Base-by-base conservation (phyloP, 2,888 invertebrate genomes). In the Meloe dianella region DNA sequence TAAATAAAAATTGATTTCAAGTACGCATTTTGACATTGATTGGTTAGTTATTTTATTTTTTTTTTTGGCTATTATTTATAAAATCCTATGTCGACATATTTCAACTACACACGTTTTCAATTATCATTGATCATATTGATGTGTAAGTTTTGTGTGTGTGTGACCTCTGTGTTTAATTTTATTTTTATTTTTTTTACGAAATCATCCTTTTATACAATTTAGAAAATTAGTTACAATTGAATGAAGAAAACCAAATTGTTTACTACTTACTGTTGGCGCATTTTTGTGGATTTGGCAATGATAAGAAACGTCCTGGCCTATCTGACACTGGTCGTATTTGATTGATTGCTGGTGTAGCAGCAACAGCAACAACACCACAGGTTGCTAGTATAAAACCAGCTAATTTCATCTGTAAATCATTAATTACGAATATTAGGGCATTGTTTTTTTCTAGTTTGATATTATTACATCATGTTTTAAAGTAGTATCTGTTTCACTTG, bases 291-390 rank as follows among this genome's bases (percentile, higher is more conserved):
- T 89, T 87, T 57, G 95, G 95, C 74, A 95, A 88, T 60, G 94
- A 91, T 72, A 95, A 87, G 86, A 95, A 94, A 78, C 95, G 87
- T 79, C 94, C 94, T 14, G 94, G 93, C 81, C 92, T 89, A 78
- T 89, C 89, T 68, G 89, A 87, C 79, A 90, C 90, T 72, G 91
- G 91, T 75, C 87, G 83, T 70, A 85, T 85, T 83, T 87, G 85
- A 72, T 83, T 86, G 79, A 88, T 85, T 63, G 87, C 87, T 63
- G 86, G 86, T 73, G 86, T 86, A 66, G 79, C 82, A 71, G 84
- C 75, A 63, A 81, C 82, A 75, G 88, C 89, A 76, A 89, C 82
- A 75, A 88, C 89, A 76, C 89, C 84, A 74, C 89, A 86, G 76
- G 87, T 85, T 80, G 88, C 88, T 83, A 92, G 83, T 80, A 87